A percentile compares a stretch with the other conserved stretches of the same genome.
Conservation (phyloP, 2,888 invertebrate species). For the Dolomedes plantarius region DNA sequence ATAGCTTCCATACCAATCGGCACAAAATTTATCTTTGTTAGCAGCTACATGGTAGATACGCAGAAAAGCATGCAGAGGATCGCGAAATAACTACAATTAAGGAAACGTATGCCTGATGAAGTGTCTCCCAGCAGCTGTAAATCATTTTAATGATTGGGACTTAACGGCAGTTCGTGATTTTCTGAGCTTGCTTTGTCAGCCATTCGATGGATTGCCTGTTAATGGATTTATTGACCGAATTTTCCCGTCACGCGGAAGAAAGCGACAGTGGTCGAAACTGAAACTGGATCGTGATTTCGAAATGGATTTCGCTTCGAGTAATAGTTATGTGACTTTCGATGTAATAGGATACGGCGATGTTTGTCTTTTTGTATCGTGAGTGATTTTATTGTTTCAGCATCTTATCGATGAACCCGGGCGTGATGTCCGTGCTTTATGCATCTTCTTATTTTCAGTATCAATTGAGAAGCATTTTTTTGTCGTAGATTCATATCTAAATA, state of each 20-base stretch:
- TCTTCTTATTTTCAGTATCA: too few species aligned
- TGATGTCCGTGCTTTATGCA: too few species aligned
- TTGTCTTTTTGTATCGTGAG: neutral
- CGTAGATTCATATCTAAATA: too few species aligned
- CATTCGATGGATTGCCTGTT: neutral
- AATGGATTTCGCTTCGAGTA: neutral
- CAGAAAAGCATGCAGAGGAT: neutral
- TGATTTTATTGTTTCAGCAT: neutral
- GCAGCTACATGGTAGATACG: neutral
- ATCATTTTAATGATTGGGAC: neutral
- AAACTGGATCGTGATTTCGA: neutral
- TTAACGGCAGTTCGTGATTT: neutral
- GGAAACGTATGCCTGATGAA: neutral
- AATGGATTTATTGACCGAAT: neutral
- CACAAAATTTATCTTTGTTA: too few species aligned
- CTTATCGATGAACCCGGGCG: too few species aligned
- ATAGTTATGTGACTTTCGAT: neutral
- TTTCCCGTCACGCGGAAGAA: neutral
- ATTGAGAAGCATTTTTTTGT: too few species aligned
- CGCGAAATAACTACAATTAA: neutral
- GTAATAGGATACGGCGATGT: neutral
- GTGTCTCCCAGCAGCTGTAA: neutral
- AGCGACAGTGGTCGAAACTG: neutral
- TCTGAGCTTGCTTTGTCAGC: neutral
- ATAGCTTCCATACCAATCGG: too few species aligned